Evolutionary conservation across 2,797 vertebrate genomes (phyloP).

Genomic region (Labroides dimidiatus): DNA sequence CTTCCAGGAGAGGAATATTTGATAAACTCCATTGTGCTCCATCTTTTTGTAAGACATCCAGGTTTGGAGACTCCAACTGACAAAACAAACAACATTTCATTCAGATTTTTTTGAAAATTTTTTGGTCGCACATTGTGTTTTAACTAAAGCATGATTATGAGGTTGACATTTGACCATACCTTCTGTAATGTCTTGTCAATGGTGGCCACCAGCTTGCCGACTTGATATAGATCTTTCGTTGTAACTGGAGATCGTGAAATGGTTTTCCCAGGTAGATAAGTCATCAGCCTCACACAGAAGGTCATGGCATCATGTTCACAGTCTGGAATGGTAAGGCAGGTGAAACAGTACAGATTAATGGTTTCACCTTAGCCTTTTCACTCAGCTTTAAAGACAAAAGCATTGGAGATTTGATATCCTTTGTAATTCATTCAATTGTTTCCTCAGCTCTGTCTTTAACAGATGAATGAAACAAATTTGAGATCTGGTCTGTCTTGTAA

Average conservation of each 20-base stretch:
- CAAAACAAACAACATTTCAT: constrained; percentile 5
- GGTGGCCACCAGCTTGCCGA: constrained; percentile 82
- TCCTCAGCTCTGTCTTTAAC: too few relatives aligned
- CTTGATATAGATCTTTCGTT: constrained; percentile 78
- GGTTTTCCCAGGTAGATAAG: constrained; percentile 84
- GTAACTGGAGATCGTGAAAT: constrained; percentile 72
- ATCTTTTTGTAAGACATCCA: constrained; percentile 74
- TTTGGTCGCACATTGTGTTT: not conserved
- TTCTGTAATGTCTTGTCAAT: constrained; percentile 83
- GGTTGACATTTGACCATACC: constrained; percentile 67
- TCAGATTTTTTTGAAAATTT: not conserved
- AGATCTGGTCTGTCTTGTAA: not conserved
- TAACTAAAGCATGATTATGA: not conserved
- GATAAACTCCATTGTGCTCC: constrained; percentile 78
- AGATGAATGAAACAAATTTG: too few relatives aligned
- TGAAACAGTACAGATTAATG: not conserved
- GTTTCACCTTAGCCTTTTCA: too few relatives aligned
- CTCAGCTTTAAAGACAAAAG: too few relatives aligned
- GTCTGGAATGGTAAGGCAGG: constrained; percentile 64
- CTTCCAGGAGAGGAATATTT: constrained; percentile 82
- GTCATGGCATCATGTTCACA: constrained; percentile 65
- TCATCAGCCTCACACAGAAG: constrained; percentile 86
- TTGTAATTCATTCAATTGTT: not conserved
- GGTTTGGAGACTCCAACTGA: constrained; percentile 83
- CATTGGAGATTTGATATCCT: too few relatives aligned